Evolutionary conservation across 2,113 vertebrate species (phyloP).

Genomic region (Galbula dea): DNA sequence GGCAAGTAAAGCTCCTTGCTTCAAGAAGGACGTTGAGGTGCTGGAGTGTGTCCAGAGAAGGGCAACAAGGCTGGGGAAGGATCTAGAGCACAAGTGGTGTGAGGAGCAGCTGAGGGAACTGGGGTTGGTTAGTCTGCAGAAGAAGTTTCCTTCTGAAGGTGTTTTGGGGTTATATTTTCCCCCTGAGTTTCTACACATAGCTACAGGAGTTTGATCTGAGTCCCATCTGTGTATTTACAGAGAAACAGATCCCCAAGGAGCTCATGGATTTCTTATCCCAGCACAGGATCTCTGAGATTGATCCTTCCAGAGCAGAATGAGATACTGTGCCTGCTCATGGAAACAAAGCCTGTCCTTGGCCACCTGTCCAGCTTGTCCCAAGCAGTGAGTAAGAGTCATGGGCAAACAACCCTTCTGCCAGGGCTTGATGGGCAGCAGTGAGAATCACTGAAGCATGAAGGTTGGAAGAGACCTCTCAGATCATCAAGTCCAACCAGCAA

Average conservation of each 20-base stretch:
- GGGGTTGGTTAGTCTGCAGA: too few species aligned
- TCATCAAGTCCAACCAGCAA: too few species aligned
- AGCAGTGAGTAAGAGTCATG: not conserved
- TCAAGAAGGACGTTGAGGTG: too few species aligned
- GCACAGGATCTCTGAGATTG: not conserved
- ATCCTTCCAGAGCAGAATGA: not conserved
- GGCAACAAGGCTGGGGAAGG: too few species aligned
- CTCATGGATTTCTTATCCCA: not conserved
- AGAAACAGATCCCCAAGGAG: slow-evolving; percentile 15
- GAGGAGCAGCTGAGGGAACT: too few species aligned
- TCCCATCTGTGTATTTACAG: slow-evolving; percentile 21
- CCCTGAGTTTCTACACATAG: slow-evolving; percentile 35
- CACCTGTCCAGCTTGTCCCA: not conserved
- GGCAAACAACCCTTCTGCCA: not conserved
- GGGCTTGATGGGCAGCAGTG: not conserved
- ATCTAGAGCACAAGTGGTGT: too few species aligned
- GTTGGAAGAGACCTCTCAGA: too few species aligned
- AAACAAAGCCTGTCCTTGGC: not conserved
- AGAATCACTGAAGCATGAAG: too few species aligned
- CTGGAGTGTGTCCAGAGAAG: too few species aligned
- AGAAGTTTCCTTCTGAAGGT: not conserved
- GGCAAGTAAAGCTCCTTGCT: too few species aligned
- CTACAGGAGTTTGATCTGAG: slow-evolving; percentile 17
- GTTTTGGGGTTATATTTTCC: slow-evolving; percentile 17
- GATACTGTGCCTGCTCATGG: not conserved